Percentiles rank a stretch among this genome's conserved stretches.
Evolutionary conservation across 2,797 vertebrate species (phyloP).

Genomic region (Sternarchorhynchus goeldii): DNA sequence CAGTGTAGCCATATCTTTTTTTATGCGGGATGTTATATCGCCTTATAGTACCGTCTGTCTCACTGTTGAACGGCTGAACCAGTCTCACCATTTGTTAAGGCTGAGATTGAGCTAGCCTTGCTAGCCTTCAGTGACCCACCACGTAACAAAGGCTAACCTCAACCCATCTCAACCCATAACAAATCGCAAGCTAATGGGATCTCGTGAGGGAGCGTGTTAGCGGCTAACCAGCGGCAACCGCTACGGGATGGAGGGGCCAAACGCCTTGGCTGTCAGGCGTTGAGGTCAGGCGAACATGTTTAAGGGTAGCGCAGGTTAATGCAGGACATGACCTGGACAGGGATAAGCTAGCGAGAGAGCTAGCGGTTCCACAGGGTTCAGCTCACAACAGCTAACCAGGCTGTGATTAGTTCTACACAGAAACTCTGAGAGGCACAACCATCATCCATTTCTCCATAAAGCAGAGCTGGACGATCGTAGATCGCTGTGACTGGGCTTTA

Average conservation of each 20-base stretch:
- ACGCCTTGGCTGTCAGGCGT: background rate
- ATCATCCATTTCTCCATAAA: background rate
- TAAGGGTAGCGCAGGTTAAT: slow-evolving; percentile 33
- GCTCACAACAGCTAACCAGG: background rate
- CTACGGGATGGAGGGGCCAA: background rate
- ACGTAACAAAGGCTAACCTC: slow-evolving; percentile 25
- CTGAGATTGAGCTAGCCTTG: background rate
- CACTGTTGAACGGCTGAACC: background rate
- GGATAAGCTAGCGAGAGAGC: slow-evolving; percentile 11
- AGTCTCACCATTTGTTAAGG: too few species aligned
- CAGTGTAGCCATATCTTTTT: background rate
- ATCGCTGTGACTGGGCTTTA: background rate
- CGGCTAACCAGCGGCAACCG: slow-evolving; percentile 26
- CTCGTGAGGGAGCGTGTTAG: slow-evolving; percentile 16
- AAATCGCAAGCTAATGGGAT: slow-evolving; percentile 37
- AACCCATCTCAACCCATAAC: slow-evolving; percentile 23
- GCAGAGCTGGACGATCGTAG: background rate
- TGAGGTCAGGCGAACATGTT: slow-evolving; percentile 46
- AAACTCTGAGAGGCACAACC: background rate
- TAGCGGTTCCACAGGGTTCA: background rate
- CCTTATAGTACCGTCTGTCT: background rate
- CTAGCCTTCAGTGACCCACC: slow-evolving; percentile 41
- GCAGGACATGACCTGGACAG: slow-evolving; percentile 16
- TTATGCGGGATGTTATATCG: background rate
- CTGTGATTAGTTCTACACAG: background rate